Evolutionary conservation across 1,140 invertebrate genomes (phyloP).

Genomic region (Zelostemma sp.): DNA sequence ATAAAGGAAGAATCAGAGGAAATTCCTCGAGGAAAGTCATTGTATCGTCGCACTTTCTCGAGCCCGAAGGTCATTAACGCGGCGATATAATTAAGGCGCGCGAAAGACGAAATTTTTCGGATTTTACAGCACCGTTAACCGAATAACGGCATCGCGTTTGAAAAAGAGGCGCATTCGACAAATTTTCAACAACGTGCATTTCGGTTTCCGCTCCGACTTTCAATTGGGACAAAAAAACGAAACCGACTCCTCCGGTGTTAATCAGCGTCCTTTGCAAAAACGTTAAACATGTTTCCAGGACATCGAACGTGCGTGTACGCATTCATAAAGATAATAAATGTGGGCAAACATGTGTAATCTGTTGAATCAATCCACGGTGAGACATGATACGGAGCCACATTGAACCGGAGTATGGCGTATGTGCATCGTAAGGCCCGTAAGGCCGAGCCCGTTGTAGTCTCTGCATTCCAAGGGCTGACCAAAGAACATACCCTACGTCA

Average conservation of each 20-base stretch:
- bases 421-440: slow-evolving; percentile 38
- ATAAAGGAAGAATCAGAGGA: slow-evolving; percentile 49
- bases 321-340: no score
- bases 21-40: slow-evolving; percentile 63
- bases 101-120: neutral
- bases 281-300: no score
- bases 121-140: no score
- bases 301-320: no score
- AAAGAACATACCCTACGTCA: slow-evolving; percentile 60
- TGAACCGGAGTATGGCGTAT: slow-evolving; percentile 15
- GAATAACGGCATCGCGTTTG: no score
- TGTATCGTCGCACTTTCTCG: slow-evolving; percentile 60
- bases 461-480: slow-evolving; percentile 62
- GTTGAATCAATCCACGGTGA: neutral
- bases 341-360: no score
- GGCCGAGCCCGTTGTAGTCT: slow-evolving; percentile 49
- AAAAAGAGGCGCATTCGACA: no score
- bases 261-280: no score
- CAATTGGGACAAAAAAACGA: no score
- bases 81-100: slow-evolving; percentile 29
- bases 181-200: no score
- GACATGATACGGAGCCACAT: neutral
- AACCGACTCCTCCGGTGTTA: no score
- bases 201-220: no score
- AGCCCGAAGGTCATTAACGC: slow-evolving; percentile 63